Base-by-base conservation (phyloP, 1,140 invertebrate species). In the Drosophila fuyamai region DNA sequence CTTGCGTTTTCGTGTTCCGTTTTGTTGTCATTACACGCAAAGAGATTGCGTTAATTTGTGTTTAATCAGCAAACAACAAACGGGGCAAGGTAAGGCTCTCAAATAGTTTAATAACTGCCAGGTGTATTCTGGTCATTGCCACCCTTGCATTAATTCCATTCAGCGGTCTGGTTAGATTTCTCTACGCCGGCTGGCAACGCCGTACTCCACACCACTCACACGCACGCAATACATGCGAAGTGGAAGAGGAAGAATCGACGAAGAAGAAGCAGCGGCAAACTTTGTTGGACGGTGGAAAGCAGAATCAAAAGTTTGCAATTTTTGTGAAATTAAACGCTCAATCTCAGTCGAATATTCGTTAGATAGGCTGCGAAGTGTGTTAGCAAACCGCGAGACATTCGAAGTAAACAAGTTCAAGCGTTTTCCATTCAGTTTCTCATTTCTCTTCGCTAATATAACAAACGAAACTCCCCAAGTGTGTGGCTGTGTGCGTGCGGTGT, bases 211-310 rank as follows among this genome's bases (percentile, higher is more conserved):
- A 53, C 63, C 60, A 85, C 68, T 76, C 60, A 82, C 67, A 71
- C 70, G 66, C 63, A 83, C 62, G 57, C 60, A 76, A 79, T 71
- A 82, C 82, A 77, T 76, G 80, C 83, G 66, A 57, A 71, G 44
- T 70, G 62, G 56, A 79, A 63, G 53, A 83, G 60, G 76, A 85
- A 85, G 78, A 63, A 71, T 61, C 59, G 56, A 14, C 55, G 53
- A 78, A 79, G 79, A 81, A 85, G 82, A 53, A 86, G 79, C 76
- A 88, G 83, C 83, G 84, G 83, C 84, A 80, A 89, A 83, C 67
- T 83, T 83, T 70, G 82, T 80, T 81, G 77, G 73, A 76, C 68
- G 43, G 70, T 65, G 62, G 61, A 58, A 66, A 82, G 35, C 61
- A 54, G 59, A 84, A 72, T 63, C 18, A 27, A 73, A 47, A 60